These are phyloP conservation scores for Coendou prehensilis DNA, from an alignment of 2,797 vertebrate species.

Conservation along the genomic window DNA sequence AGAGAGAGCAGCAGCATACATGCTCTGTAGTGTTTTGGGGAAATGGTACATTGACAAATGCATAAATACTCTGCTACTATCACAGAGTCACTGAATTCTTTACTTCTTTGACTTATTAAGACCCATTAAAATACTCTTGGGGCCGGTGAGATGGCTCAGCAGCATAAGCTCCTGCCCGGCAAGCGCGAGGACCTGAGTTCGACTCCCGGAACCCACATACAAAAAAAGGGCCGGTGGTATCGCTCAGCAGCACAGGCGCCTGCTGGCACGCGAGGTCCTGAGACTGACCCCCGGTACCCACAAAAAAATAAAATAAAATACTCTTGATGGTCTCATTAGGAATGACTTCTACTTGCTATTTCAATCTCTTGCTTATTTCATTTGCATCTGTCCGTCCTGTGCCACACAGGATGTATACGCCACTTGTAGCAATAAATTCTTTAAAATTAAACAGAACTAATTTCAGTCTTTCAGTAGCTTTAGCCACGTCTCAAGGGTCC, in stretches of 20 bases:
- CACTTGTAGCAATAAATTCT: background rate
- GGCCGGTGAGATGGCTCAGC: too few species aligned
- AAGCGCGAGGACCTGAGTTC: too few species aligned
- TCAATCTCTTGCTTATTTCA: background rate
- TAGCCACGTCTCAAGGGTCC: background rate
- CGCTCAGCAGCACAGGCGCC: too few species aligned
- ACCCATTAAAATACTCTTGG: background rate
- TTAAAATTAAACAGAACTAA: conserved; percentile 24
- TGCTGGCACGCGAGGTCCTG: too few species aligned
- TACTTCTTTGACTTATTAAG: conserved; percentile 37
- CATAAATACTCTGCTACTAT: background rate
- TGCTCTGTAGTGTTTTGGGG: background rate
- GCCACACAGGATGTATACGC: background rate
- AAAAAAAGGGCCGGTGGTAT: too few species aligned
- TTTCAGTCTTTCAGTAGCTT: background rate
- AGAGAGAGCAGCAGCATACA: background rate
- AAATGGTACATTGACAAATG: background rate
- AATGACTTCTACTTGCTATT: background rate
- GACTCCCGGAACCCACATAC: too few species aligned
- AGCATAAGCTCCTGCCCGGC: too few species aligned
- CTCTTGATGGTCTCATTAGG: background rate
- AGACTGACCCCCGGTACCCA: too few species aligned
- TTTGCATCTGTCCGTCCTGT: background rate
- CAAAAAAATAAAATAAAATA: background rate
- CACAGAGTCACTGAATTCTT: background rate